Conservation (phyloP, 1,140 invertebrate genomes). For the Drosophila burlai region DNA sequence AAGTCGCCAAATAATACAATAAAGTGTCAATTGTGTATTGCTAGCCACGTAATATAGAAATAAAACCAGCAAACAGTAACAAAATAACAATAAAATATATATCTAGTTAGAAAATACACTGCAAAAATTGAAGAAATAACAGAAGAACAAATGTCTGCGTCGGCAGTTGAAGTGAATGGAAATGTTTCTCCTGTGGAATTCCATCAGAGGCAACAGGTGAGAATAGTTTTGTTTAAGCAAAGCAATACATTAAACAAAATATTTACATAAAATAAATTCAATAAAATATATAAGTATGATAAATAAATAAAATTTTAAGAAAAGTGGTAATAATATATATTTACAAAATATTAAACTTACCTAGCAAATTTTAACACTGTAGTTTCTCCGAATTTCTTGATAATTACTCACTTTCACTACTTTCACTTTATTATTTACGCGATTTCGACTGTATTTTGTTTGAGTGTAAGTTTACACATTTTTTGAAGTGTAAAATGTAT, state of each 20-base stretch:
- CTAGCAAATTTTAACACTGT: not conserved
- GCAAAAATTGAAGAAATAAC: constrained; percentile 24
- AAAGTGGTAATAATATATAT: not conserved
- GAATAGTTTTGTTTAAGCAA: not conserved
- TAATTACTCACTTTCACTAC: not conserved
- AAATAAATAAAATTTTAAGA: not conserved
- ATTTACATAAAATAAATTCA: not conserved
- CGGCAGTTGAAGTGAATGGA: constrained; percentile 67
- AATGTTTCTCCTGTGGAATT: constrained; percentile 67
- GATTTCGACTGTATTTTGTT: too few relatives aligned
- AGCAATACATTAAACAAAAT: too few relatives aligned
- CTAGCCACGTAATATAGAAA: constrained; percentile 21
- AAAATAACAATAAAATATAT: constrained; percentile 8
- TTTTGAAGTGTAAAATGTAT: too few relatives aligned
- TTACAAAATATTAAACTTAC: not conserved
- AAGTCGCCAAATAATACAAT: constrained; percentile 39
- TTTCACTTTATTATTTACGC: not conserved
- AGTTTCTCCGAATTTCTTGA: not conserved
- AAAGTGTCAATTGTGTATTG: constrained; percentile 28
- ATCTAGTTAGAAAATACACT: constrained; percentile 10
- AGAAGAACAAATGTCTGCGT: constrained; percentile 58
- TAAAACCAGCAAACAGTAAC: not conserved
- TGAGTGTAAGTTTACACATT: too few relatives aligned
- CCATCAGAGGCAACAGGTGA: constrained; percentile 72
- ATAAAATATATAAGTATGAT: too few relatives aligned